Evolutionary conservation across 2,113 vertebrate species (phyloP).

Genomic region (Condylura cristata): DNA sequence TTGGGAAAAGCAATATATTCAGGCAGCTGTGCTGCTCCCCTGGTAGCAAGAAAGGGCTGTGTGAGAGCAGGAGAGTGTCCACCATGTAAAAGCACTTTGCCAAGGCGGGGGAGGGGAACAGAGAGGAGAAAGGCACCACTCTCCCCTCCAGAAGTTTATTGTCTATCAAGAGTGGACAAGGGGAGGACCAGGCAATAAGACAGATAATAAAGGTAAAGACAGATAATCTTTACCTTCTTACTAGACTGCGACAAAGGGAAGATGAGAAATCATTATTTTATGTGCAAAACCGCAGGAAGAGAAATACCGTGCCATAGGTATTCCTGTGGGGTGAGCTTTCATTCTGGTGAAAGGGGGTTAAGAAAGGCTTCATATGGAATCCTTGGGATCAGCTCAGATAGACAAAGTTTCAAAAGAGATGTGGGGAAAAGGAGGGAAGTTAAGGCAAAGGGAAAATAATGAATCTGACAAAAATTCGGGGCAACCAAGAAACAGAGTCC

Average conservation of each 20-base stretch:
- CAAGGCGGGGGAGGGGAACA: background rate
- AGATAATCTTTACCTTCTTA: background rate
- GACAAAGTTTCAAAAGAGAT: background rate
- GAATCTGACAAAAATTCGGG: background rate
- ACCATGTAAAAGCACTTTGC: background rate
- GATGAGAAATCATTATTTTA: background rate
- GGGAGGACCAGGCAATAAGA: background rate
- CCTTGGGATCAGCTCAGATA: background rate
- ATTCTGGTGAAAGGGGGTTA: background rate
- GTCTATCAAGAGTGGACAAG: background rate
- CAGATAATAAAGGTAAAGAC: background rate
- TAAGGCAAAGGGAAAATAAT: background rate
- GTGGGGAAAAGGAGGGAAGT: background rate
- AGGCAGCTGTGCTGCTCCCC: conserved; percentile 42
- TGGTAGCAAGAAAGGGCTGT: background rate
- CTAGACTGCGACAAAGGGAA: background rate
- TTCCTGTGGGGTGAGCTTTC: background rate
- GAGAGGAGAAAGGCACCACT: background rate
- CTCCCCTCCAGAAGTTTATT: background rate
- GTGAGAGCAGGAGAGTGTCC: background rate
- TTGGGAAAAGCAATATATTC: conserved; percentile 68
- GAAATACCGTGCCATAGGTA: background rate
- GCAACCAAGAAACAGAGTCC: background rate
- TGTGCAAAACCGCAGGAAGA: background rate
- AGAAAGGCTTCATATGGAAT: background rate